Conservation (phyloP, 2,113 vertebrate species). For the Candoia aspera region DNA sequence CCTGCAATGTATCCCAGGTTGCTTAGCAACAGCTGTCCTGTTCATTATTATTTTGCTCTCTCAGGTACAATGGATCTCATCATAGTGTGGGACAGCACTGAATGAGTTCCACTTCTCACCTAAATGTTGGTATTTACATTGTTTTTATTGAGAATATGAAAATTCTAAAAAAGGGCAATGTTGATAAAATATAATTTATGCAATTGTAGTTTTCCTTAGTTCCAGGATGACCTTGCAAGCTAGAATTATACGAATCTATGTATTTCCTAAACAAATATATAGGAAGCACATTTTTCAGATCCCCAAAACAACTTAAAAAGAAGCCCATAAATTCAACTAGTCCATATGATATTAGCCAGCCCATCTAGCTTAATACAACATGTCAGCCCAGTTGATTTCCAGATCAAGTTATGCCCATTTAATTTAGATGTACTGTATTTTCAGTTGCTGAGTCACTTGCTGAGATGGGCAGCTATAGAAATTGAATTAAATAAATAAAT, state of each 20-base stretch:
- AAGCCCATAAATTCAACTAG: neutral
- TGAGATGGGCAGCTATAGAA: no score
- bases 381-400: neutral
- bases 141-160: slow-evolving; percentile 62
- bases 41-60: slow-evolving; percentile 76
- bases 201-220: neutral
- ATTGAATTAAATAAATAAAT: no score
- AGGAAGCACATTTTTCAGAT: neutral
- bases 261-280: neutral
- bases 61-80: slow-evolving; percentile 76
- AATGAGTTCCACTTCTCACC: slow-evolving; percentile 68
- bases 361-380: neutral
- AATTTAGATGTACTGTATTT: slow-evolving; percentile 5
- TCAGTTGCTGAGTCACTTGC: no score
- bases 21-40: slow-evolving; percentile 81
- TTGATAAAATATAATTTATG: neutral
- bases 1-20: slow-evolving; percentile 78
- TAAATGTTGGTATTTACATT: slow-evolving; percentile 53
- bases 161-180: neutral
- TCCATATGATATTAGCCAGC: neutral
- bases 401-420: neutral
- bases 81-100: slow-evolving; percentile 74
- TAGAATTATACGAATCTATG: neutral
- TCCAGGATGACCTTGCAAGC: neutral
- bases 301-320: neutral